Base-by-base conservation (phyloP, 1,140 invertebrate species). In the Venturia canescens region DNA sequence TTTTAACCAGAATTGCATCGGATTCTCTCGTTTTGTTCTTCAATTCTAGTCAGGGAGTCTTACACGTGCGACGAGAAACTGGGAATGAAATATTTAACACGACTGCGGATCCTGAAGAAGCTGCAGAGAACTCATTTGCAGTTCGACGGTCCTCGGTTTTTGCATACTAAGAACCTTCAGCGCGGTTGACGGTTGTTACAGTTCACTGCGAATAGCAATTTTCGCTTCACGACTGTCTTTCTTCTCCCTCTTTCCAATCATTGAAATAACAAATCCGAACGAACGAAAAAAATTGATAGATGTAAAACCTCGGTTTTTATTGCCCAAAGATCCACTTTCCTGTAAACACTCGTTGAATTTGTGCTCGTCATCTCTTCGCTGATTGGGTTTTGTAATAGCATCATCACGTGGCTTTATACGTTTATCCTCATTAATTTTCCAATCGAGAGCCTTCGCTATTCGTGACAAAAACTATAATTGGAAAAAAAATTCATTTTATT, bases 131-230 rank as follows among this genome's bases (percentile, higher is more conserved):
- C 21, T 63, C 60, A 63, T 63, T 63, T 63, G 23, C 60, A 63
- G 21, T 63, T 63, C 21, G 60, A 21, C 11, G 60, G 23, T 63
- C 60, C 27, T 63, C 11, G 2, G 21, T 63, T 63, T 63, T 63
- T 63, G 60, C 60, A 26, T 63, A 63, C 60, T 27, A 26, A 23
- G 7, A 23, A 11, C 23, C n/a, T 63, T 27, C 60, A 63, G 3
- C 1, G 21, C 60, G 23, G n/a, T 23, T 26, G 23, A 63, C 13
- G 60, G 21, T 63, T 63, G 60, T 63, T 63, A 63, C 60, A 63
- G 23, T 63, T 63, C 23, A 63, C 11, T 63, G 60, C 60, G 27
- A 63, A 63, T 63, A 63, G 60, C 11, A 63, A 63, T 63, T 63
- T 63, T 11, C 60, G 27, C 4, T 18, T 57, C 53, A 44, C 53